Conservation (phyloP, 2,888 invertebrate species). For the Drosophila borealis region DNA sequence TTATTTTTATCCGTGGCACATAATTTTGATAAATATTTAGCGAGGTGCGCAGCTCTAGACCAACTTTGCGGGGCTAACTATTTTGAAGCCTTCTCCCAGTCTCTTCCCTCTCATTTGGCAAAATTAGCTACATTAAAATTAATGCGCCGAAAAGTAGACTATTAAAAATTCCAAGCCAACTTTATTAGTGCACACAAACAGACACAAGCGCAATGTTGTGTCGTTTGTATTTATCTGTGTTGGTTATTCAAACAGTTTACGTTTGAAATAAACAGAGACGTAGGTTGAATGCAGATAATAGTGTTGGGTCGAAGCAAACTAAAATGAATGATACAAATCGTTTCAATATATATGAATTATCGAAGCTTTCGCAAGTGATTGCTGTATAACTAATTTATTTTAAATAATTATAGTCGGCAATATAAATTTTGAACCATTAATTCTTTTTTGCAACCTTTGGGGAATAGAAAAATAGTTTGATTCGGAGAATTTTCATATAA, state of each 20-base stretch:
- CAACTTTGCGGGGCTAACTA: not conserved
- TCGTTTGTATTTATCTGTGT: conserved; percentile 36
- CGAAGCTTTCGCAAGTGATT: no score
- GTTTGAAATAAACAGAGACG: conserved; percentile 26
- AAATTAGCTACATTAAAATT: conserved; percentile 63
- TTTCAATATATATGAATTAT: not conserved
- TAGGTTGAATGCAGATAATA: not conserved
- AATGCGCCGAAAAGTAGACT: conserved; percentile 78
- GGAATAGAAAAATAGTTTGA: no score
- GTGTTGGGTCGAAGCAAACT: no score
- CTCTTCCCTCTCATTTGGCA: not conserved
- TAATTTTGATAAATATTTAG: conserved; percentile 20
- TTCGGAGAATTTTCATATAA: no score
- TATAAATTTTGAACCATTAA: no score
- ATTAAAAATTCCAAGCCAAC: conserved; percentile 68
- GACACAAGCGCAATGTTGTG: conserved; percentile 14
- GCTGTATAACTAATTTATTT: not conserved
- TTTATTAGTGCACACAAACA: conserved; percentile 60
- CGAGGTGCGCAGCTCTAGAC: conserved; percentile 1
- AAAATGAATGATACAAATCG: not conserved
- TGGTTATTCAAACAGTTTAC: conserved; percentile 42
- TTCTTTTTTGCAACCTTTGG: no score
- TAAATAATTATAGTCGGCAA: no score
- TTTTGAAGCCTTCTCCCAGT: not conserved
- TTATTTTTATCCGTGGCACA: not conserved